phyloP scores from a whole-genome alignment of 2,113 vertebrate species.

The Daubentonia madagascariensis region DNA sequence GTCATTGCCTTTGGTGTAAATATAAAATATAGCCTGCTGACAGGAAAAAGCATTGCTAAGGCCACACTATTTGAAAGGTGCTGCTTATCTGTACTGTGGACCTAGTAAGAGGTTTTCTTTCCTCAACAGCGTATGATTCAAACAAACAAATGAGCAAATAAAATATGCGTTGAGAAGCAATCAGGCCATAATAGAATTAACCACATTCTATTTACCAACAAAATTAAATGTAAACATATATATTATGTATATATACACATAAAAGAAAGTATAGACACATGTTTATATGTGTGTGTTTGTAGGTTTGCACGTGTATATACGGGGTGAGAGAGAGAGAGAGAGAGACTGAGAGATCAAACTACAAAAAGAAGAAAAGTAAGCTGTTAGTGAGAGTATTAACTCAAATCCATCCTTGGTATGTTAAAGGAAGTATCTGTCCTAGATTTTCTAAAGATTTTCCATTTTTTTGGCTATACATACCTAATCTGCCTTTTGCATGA shows the following conservation, averaged over 20 bases:
- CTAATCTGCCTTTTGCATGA: not conserved
- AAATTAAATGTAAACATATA: not conserved
- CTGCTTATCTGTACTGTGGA: not conserved
- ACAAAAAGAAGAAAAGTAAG: not conserved
- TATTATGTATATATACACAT: not conserved
- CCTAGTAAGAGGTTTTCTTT: not conserved
- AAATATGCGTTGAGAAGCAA: not conserved
- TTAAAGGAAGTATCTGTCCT: not conserved
- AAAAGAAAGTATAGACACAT: not conserved
- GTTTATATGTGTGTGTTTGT: not conserved
- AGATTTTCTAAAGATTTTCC: not conserved
- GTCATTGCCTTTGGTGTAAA: not conserved
- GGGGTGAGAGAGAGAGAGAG: not conserved
- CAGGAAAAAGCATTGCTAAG: not conserved
- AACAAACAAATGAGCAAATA: not conserved
- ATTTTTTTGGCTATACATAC: not conserved
- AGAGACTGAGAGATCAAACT: not conserved
- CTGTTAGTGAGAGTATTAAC: not conserved
- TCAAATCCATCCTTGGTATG: not conserved
- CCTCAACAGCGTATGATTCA: not conserved
- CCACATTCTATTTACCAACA: not conserved
- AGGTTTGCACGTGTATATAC: accelerated
- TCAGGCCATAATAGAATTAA: not conserved
- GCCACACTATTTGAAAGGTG: not conserved
- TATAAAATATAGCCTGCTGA: not conserved